These are phyloP conservation scores for Delphinus delphis DNA, from an alignment of 2,113 vertebrate species.

Conservation along the genomic window DNA sequence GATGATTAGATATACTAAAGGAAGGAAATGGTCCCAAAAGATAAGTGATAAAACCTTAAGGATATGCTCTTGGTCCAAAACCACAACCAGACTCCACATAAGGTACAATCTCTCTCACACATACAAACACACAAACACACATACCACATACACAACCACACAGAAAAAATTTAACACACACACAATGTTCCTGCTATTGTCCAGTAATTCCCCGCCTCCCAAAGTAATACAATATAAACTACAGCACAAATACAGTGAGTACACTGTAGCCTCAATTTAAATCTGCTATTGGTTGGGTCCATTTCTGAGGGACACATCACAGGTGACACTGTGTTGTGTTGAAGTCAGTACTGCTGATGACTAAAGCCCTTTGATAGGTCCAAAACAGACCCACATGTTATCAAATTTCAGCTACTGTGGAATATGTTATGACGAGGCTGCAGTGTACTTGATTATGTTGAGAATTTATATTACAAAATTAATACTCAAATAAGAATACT, in stretches of 20 bases:
- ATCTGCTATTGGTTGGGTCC: background rate
- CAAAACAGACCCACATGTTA: slow-evolving; percentile 35
- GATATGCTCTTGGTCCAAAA: slow-evolving; percentile 55
- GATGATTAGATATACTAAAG: slow-evolving; percentile 48
- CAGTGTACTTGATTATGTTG: slow-evolving; percentile 71
- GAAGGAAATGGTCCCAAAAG: slow-evolving; percentile 55
- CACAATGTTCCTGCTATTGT: slow-evolving; percentile 58
- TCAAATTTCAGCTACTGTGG: slow-evolving; percentile 47
- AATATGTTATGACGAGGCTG: slow-evolving; percentile 60
- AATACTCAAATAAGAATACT: slow-evolving; percentile 48
- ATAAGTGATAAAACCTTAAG: slow-evolving; percentile 35
- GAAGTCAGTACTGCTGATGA: slow-evolving; percentile 10
- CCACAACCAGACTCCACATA: slow-evolving; percentile 61
- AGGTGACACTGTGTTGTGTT: slow-evolving; percentile 48
- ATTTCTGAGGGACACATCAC: slow-evolving; percentile 38
- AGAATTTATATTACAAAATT: slow-evolving; percentile 61
- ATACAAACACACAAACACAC: slow-evolving; percentile 63
- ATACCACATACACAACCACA: slow-evolving; percentile 54
- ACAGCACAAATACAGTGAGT: slow-evolving; percentile 35
- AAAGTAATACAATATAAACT: slow-evolving; percentile 62
- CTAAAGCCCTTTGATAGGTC: slow-evolving; percentile 44
- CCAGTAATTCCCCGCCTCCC: slow-evolving; percentile 28
- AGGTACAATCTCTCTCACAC: slow-evolving; percentile 60
- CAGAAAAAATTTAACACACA: slow-evolving; percentile 28
- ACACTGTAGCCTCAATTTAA: slow-evolving; percentile 73